phyloP scores from a whole-genome alignment of 53 echinoderm and acorn worm genomes.

The Echinometra lucunter region DNA sequence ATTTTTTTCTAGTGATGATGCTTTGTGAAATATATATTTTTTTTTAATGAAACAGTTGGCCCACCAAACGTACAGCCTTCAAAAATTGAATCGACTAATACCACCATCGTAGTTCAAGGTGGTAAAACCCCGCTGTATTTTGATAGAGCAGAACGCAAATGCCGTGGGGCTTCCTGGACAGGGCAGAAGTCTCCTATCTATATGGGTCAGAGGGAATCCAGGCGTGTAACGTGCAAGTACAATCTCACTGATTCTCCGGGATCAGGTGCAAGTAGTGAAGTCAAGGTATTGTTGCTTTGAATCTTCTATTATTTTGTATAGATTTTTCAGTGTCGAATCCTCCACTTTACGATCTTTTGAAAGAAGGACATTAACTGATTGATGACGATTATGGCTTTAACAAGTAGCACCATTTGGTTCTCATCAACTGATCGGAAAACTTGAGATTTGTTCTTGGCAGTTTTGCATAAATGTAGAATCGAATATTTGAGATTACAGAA shows the following conservation, averaged over 20 bases:
- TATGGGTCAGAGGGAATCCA: not conserved
- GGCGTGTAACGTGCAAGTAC: not conserved
- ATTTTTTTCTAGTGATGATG: not conserved
- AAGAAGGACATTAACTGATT: not conserved
- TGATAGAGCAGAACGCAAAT: not conserved
- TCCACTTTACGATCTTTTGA: not conserved
- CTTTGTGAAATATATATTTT: too few species aligned
- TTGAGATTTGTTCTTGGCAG: too few species aligned
- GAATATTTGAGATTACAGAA: too few species aligned
- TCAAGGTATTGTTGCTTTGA: not conserved
- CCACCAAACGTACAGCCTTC: not conserved
- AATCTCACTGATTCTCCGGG: not conserved
- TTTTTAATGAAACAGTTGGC: not conserved
- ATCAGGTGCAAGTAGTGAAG: not conserved
- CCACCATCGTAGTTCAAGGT: not conserved
- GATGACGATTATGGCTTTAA: not conserved
- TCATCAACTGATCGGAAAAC: too few species aligned
- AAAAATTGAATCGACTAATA: not conserved
- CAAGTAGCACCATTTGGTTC: not conserved
- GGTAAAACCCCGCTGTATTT: slow-evolving; percentile 17
- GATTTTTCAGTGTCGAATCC: not conserved
- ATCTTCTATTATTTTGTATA: not conserved
- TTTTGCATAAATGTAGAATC: too few species aligned
- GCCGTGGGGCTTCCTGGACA: not conserved
- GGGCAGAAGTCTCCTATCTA: not conserved